phyloP scores from a whole-genome alignment of 2,888 invertebrate genomes.

The Ornithoptera priamus region DNA sequence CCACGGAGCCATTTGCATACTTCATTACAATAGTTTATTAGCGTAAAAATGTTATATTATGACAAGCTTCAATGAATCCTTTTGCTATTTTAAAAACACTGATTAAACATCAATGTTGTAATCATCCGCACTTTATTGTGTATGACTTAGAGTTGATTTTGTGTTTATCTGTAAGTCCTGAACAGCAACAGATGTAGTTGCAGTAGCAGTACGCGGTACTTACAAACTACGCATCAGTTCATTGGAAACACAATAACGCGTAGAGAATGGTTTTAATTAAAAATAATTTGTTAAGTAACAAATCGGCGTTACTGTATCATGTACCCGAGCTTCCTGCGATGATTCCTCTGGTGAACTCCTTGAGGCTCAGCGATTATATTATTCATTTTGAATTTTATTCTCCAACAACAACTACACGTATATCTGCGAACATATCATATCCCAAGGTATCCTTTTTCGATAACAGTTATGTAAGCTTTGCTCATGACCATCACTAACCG shows the following conservation, averaged over 20 bases:
- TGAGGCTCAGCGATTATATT: not conserved
- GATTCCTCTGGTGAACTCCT: not conserved
- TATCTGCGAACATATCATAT: no score
- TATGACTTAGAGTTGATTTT: not conserved
- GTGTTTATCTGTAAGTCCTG: no score
- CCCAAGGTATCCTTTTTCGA: no score
- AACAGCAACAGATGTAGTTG: no score
- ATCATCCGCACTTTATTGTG: no score
- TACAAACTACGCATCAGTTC: not conserved
- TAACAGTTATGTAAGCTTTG: no score
- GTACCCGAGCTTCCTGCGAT: not conserved
- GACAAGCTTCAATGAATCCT: not conserved
- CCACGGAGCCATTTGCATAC: no score
- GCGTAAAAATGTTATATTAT: no score
- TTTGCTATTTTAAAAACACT: not conserved
- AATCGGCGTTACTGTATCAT: not conserved
- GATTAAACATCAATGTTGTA: not conserved
- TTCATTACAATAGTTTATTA: no score
- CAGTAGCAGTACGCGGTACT: not conserved
- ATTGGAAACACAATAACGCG: slow-evolving; percentile 1
- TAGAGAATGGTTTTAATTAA: slow-evolving; percentile 2
- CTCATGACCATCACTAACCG: no score
- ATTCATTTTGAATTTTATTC: no score
- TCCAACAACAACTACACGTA: no score
- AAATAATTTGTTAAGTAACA: not conserved